Evolutionary conservation across 1,140 invertebrate species (phyloP).

Genomic region (Saccostrea echinata): DNA sequence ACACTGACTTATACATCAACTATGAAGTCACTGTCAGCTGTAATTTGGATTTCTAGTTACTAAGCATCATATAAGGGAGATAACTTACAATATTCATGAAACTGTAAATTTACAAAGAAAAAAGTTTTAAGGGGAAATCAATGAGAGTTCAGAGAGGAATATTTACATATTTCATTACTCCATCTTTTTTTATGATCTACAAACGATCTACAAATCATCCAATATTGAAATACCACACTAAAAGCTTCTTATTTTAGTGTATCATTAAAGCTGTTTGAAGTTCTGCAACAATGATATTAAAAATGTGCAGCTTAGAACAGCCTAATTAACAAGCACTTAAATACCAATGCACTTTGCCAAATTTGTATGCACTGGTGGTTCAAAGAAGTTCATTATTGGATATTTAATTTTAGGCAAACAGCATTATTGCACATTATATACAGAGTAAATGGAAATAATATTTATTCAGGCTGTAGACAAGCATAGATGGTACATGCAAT

Average conservation of each 20-base stretch:
- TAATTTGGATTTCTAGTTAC: too few relatives aligned
- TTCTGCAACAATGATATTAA: not conserved
- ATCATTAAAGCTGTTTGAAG: not conserved
- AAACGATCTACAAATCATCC: too few relatives aligned
- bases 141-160: too few relatives aligned
- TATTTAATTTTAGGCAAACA: conserved; percentile 35
- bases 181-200: too few relatives aligned
- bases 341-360: not conserved
- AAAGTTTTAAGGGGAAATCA: too few relatives aligned
- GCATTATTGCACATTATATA: not conserved
- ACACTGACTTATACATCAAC: too few relatives aligned
- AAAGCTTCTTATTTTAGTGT: not conserved
- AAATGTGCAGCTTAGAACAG: not conserved
- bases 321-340: not conserved
- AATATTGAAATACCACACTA: not conserved
- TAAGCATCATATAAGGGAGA: too few relatives aligned
- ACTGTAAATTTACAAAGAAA: too few relatives aligned
- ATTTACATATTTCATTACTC: too few relatives aligned
- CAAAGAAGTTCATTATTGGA: conserved; percentile 7
- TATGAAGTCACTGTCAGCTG: too few relatives aligned
- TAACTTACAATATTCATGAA: too few relatives aligned
- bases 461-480: not conserved
- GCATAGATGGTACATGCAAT: not conserved
- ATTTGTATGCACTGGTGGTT: not conserved
- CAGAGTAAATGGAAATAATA: not conserved